These are phyloP conservation scores for Agrilus cyanescens DNA, from an alignment of 2,888 invertebrate genomes.

Conservation along the genomic window DNA sequence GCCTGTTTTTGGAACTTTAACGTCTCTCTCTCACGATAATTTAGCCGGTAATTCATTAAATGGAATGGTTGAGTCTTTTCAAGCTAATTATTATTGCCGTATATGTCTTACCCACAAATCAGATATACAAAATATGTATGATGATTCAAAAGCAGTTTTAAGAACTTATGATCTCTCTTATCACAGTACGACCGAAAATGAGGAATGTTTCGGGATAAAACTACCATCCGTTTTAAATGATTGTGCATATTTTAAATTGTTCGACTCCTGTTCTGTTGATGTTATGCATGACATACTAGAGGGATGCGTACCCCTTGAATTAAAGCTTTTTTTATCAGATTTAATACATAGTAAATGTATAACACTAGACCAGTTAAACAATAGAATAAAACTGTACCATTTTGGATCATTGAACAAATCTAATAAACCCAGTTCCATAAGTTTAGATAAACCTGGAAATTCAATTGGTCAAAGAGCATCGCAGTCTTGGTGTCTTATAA, in stretches of 20 bases:
- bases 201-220: slow-evolving; percentile 1
- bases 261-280: slow-evolving; percentile 10
- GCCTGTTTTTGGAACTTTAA: slow-evolving; percentile 9
- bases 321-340: slow-evolving; percentile 8
- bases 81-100: slow-evolving; percentile 6
- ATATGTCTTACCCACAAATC: slow-evolving; percentile 10
- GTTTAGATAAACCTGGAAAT: slow-evolving; percentile 1
- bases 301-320: slow-evolving; percentile 12
- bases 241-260: slow-evolving; percentile 1
- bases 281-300: slow-evolving; percentile 19
- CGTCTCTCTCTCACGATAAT: neutral
- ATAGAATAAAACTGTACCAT: slow-evolving; percentile 1
- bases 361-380: neutral
- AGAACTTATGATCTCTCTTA: slow-evolving; percentile 5
- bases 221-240: slow-evolving; percentile 1
- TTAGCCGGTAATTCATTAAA: slow-evolving; percentile 3
- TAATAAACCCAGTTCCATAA: slow-evolving; percentile 2
- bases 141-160: neutral
- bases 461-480: slow-evolving; percentile 1
- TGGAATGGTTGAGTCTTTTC: slow-evolving; percentile 15
- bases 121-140: neutral
- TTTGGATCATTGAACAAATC: neutral
- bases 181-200: neutral
- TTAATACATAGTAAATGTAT: slow-evolving; percentile 4
- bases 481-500: slow-evolving; percentile 2